A percentile compares a stretch with the other conserved stretches of the same genome.
These are phyloP conservation scores for Parthenolecanium corni DNA, from an alignment of 2,888 invertebrate genomes.

Conservation along the genomic window DNA sequence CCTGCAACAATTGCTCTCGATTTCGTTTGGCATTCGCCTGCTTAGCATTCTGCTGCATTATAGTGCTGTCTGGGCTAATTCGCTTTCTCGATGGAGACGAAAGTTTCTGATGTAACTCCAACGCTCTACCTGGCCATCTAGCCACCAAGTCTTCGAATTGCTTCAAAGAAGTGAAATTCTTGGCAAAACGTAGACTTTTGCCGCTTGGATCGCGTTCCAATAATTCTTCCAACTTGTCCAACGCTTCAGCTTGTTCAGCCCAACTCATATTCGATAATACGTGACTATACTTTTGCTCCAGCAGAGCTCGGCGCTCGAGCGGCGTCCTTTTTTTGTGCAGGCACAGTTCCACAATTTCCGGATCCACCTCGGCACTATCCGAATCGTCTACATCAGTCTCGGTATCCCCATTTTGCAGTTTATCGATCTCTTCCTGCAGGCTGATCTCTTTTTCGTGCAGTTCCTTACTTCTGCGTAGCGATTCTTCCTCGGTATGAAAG, in stretches of 20 bases:
- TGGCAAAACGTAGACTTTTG: slow-evolving; percentile 30
- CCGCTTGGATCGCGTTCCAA: slow-evolving; percentile 43
- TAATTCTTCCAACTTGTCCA: slow-evolving; percentile 62
- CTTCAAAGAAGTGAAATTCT: slow-evolving; percentile 60
- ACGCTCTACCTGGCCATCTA: slow-evolving; percentile 83
- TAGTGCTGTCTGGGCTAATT: slow-evolving; percentile 68
- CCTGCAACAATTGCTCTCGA: slow-evolving; percentile 66
- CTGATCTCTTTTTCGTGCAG: slow-evolving; percentile 44
- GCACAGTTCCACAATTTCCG: slow-evolving; percentile 13
- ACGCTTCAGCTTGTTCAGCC: slow-evolving; percentile 71
- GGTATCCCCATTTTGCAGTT: slow-evolving; percentile 9
- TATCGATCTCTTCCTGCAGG: slow-evolving; percentile 48
- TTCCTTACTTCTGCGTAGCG: slow-evolving; percentile 45
- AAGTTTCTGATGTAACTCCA: slow-evolving; percentile 85
- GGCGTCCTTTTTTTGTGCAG: not conserved
- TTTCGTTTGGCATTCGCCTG: slow-evolving; percentile 84
- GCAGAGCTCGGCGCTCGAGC: not conserved
- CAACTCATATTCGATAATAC: slow-evolving; percentile 43
- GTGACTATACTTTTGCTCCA: slow-evolving; percentile 8
- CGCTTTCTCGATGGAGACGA: slow-evolving; percentile 80
- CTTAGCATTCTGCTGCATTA: slow-evolving; percentile 65
- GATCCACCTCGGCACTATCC: slow-evolving; percentile 12
- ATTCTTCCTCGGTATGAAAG: slow-evolving; percentile 48
- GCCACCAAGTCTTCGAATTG: slow-evolving; percentile 66
- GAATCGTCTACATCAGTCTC: slow-evolving; percentile 13